phyloP scores from a whole-genome alignment of 2,888 invertebrate species.

The Drosophila kuntzei region DNA sequence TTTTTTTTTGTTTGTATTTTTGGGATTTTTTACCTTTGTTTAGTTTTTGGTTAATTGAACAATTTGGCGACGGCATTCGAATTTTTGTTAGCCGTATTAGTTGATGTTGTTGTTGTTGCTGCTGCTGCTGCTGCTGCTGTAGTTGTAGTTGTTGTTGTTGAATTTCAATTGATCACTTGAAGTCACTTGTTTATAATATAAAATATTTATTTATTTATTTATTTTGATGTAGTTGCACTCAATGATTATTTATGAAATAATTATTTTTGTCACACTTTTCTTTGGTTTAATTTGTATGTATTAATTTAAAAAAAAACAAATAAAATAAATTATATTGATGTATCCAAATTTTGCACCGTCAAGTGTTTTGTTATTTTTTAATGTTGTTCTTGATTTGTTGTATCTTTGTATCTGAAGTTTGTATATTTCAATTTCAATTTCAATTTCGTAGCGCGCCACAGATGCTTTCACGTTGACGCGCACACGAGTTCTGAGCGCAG shows the following conservation, averaged over 20 bases:
- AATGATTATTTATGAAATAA: conserved; percentile 17
- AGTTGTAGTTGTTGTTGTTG: conserved; percentile 16
- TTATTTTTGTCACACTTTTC: conserved; percentile 40
- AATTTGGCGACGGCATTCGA: conserved; percentile 76
- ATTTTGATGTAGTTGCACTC: conserved; percentile 44
- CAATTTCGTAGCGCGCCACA: conserved; percentile 50
- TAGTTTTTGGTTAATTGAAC: conserved; percentile 42
- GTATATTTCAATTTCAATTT: conserved; percentile 30
- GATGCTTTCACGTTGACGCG: conserved; percentile 82
- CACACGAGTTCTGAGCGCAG: conserved; percentile 83
- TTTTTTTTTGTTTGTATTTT: conserved; percentile 7
- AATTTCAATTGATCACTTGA: conserved; percentile 21
- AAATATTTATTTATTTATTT: conserved; percentile 10
- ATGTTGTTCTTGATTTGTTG: conserved; percentile 1
- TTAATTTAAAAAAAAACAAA: conserved; percentile 39
- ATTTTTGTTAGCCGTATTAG: conserved; percentile 29
- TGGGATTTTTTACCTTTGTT: background rate
- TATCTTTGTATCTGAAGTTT: conserved; percentile 20
- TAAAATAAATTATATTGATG: conserved; percentile 35
- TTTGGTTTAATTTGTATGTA: conserved; percentile 51
- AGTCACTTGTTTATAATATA: conserved; percentile 13
- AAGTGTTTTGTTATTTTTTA: conserved; percentile 39
- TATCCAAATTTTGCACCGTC: conserved; percentile 40
- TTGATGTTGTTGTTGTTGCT: conserved; percentile 10
- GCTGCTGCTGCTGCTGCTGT: conserved; percentile 13